These are phyloP conservation scores for Spodoptera exigua DNA, from an alignment of 2,888 invertebrate species.

Conservation along the genomic window DNA sequence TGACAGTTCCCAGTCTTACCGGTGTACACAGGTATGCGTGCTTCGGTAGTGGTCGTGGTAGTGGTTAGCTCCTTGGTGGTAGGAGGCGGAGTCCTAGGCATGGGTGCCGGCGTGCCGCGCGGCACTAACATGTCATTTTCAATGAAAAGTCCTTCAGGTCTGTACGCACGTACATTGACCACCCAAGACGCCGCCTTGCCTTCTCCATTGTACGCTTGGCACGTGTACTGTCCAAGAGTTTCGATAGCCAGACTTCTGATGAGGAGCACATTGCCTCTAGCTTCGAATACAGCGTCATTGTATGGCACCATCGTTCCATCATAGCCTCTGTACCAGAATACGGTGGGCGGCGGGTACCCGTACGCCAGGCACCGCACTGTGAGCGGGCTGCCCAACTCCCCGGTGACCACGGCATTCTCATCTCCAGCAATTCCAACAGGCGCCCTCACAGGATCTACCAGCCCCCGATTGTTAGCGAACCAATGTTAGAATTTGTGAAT, in stretches of 20 bases:
- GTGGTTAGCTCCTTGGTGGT: constrained; percentile 44
- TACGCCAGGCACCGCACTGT: constrained; percentile 94
- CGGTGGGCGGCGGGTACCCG: constrained; percentile 94
- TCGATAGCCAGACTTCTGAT: constrained; percentile 92
- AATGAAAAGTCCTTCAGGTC: constrained; percentile 89
- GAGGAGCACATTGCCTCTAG: constrained; percentile 92
- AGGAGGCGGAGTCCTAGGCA: constrained; percentile 58
- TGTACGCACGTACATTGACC: constrained; percentile 92
- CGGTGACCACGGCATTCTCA: constrained; percentile 90
- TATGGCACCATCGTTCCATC: constrained; percentile 92
- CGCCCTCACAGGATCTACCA: constrained; percentile 89
- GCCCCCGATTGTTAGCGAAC: constrained; percentile 66
- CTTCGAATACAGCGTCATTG: constrained; percentile 91
- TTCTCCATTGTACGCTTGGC: constrained; percentile 96
- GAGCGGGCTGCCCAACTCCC: constrained; percentile 92
- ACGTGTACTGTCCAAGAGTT: constrained; percentile 95
- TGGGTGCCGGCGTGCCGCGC: constrained; percentile 48
- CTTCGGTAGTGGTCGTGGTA: constrained; percentile 55
- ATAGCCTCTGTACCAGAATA: constrained; percentile 95
- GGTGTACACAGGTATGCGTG: constrained; percentile 68
- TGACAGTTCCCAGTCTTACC: constrained; percentile 72
- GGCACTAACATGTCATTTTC: constrained; percentile 65
- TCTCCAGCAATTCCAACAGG: constrained; percentile 92
- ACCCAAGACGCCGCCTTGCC: constrained; percentile 94
- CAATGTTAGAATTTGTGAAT: constrained; percentile 64